Evolutionary conservation across 2,797 vertebrate species (phyloP), one percentile per base, ranked within the genome.

Genomic region (Notoglanidium macrostoma): DNA sequence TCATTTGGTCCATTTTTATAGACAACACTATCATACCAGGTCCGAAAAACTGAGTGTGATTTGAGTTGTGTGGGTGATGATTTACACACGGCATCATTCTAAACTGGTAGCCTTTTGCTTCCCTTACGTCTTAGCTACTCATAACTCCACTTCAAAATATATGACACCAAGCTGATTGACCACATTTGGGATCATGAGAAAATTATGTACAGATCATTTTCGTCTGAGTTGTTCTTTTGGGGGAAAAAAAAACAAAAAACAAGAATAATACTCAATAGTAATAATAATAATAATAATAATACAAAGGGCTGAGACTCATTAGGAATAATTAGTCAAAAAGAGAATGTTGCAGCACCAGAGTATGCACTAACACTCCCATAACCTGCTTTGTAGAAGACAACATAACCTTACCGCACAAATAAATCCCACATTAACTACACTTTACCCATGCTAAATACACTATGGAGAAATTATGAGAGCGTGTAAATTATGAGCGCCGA

Each of bases 331-430:
- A 46, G 3, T 91, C 90, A 81, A 78, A 83, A 76, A 87, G 15
- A 40, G 49, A 49, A 83, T 86, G 57, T 89, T 90, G 85, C 84
- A 88, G 51, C 78, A 65, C 51, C 63, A 23, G 67, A 70, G 49
- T 67, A 82, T 59, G 77, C 40, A 65, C 87, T 89, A 89, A 90
- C 88, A 68, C 63, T 87, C 54, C 51, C 84, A 86, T 90, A 92
- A 94, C 92, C 89, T 88, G 87, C 85, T 87, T 87, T 87, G 91
- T 88, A 88, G 68, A 78, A 51, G 49, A 14, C 54, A 82, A 61
- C 26, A 21, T 85, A 87, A 83, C 76, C 35, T 29, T 65, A 57
- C 63, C 14, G 23, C 23, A 57, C 3, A 57, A 54, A 86, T 32
- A 35, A n/a, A 76, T 57, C 61, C 57, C 55, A 73, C 44, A n/a